phyloP scores from a whole-genome alignment of 2,888 invertebrate genomes.

The Ophion ellenae region DNA sequence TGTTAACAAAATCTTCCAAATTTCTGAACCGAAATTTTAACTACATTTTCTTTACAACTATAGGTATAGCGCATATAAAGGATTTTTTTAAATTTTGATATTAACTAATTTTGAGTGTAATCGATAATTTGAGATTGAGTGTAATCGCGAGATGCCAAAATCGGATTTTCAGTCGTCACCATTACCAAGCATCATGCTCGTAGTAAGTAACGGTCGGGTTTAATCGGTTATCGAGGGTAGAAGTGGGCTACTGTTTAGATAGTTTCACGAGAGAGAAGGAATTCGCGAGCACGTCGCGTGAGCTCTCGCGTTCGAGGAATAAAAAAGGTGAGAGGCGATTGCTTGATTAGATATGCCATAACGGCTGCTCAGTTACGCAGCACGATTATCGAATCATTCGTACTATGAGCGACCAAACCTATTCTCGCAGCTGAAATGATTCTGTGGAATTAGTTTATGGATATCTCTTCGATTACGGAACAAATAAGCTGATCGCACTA shows the following conservation, averaged over 20 bases:
- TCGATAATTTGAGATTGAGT: slow-evolving; percentile 75
- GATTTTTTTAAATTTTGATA: no score
- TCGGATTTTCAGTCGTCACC: slow-evolving; percentile 71
- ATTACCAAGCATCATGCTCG: slow-evolving; percentile 39
- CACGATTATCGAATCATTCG: not conserved
- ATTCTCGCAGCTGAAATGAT: not conserved
- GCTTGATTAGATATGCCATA: slow-evolving; percentile 77
- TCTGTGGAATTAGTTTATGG: not conserved
- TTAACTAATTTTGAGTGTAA: slow-evolving; percentile 75
- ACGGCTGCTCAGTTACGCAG: not conserved
- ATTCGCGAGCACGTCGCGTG: slow-evolving; percentile 78
- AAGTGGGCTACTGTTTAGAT: slow-evolving; percentile 74
- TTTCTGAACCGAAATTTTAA: no score
- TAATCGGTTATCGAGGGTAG: slow-evolving; percentile 81
- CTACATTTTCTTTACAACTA: no score
- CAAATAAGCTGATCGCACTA: slow-evolving; percentile 24
- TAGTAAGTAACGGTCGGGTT: slow-evolving; percentile 77
- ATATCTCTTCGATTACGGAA: slow-evolving; percentile 32
- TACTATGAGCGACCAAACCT: not conserved
- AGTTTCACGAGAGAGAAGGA: slow-evolving; percentile 80
- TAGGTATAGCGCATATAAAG: no score
- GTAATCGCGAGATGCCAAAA: slow-evolving; percentile 81
- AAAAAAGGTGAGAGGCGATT: slow-evolving; percentile 80
- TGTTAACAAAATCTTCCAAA: no score
- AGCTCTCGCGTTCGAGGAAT: slow-evolving; percentile 67